These are phyloP conservation scores for Zosterops japonicus DNA, from an alignment of 2,113 vertebrate species.

Conservation along the genomic window DNA sequence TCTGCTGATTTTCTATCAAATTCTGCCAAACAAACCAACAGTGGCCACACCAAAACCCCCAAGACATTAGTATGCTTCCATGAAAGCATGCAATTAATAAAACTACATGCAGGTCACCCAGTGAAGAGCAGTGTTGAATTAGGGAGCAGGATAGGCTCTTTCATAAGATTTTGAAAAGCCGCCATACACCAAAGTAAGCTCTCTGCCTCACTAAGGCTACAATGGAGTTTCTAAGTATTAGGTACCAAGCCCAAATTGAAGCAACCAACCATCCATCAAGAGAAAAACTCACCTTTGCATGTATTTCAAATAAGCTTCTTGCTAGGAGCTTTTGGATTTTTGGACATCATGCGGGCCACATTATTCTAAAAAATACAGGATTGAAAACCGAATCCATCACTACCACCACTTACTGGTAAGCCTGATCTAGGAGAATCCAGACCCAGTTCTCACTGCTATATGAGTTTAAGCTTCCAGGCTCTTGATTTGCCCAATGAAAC, in stretches of 20 bases:
- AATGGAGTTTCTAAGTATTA: not conserved
- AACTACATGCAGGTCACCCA: not conserved
- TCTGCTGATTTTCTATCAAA: not conserved
- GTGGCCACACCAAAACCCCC: not conserved
- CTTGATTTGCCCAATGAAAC: not conserved
- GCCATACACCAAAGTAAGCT: not conserved
- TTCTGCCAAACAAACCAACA: not conserved
- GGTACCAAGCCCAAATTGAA: not conserved
- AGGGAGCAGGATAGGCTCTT: not conserved
- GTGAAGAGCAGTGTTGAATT: not conserved
- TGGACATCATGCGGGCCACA: not conserved
- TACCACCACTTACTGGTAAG: not conserved
- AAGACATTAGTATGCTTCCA: not conserved
- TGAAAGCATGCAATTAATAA: not conserved
- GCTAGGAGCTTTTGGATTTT: not conserved
- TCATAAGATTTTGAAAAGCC: not conserved
- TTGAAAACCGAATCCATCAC: not conserved
- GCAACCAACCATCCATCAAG: not conserved
- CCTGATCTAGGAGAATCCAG: not conserved
- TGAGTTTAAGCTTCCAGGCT: not conserved
- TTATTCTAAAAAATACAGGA: not conserved
- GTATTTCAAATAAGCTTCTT: not conserved
- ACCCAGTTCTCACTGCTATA: not conserved
- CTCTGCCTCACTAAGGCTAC: not conserved
- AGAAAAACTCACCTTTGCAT: not conserved